A percentile compares a stretch with the other conserved stretches of the same genome.
Evolutionary conservation across 2,797 vertebrate species (phyloP).

Genomic region (Rhinatrema bivittatum): DNA sequence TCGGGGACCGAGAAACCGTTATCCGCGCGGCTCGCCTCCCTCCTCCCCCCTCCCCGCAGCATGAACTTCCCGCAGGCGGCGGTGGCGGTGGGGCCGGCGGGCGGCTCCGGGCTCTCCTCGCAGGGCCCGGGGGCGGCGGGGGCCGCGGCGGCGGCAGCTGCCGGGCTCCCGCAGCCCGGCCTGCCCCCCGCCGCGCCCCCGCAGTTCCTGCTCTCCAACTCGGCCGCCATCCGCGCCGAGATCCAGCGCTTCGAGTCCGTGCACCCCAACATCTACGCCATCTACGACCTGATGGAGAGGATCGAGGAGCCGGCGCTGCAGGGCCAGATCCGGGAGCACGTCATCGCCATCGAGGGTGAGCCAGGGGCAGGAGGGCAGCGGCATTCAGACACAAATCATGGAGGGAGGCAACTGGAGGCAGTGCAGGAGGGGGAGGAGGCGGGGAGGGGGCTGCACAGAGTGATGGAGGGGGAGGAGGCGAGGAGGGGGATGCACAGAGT

Average conservation of each 20-base stretch:
- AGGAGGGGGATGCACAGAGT: no score
- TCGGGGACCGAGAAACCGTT: constrained; percentile 10
- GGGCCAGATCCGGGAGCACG: constrained; percentile 95
- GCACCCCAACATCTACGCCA: constrained; percentile 95
- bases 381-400: no score
- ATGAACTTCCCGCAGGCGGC: constrained; percentile 91
- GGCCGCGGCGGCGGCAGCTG: constrained; percentile 57
- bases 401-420: neutral
- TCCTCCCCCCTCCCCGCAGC: constrained; percentile 15
- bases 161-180: constrained; percentile 74
- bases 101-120: no score
- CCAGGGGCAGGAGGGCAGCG: neutral
- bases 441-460: neutral
- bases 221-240: constrained; percentile 88
- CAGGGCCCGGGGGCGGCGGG: constrained; percentile 74
- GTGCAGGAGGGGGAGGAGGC: neutral
- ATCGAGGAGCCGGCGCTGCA: constrained; percentile 92
- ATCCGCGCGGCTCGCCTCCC: neutral
- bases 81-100: constrained; percentile 64
- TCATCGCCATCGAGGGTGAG: constrained; percentile 97
- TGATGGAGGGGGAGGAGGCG: neutral
- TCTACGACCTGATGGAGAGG: constrained; percentile 94
- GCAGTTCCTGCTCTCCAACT: constrained; percentile 89
- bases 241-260: constrained; percentile 95
- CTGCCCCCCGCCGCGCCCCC: constrained; percentile 57